A percentile compares a stretch with the other conserved stretches of the same genome.
Conservation (phyloP, 2,888 invertebrate species). For the Globia sparganii region DNA sequence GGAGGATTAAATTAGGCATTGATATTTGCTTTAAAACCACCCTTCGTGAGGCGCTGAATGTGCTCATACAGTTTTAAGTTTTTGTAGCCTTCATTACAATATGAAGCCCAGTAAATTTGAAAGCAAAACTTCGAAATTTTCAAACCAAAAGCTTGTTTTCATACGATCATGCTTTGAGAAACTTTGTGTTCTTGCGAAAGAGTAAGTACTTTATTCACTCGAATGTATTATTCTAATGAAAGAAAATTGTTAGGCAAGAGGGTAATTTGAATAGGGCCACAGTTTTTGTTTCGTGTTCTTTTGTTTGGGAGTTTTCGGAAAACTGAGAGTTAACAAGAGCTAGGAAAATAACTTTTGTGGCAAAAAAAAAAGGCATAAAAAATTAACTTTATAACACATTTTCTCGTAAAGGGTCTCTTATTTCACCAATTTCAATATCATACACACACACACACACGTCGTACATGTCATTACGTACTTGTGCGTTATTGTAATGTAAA, state of each 20-base stretch:
- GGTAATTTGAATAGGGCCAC: slow-evolving; percentile 23
- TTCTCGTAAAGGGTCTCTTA: too few relatives aligned
- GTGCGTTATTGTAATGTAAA: too few relatives aligned
- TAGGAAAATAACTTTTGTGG: background rate
- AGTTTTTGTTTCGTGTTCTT: slow-evolving; percentile 33
- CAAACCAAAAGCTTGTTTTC: slow-evolving; percentile 25
- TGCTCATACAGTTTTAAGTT: background rate
- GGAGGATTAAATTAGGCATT: too few relatives aligned
- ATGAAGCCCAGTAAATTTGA: slow-evolving; percentile 30
- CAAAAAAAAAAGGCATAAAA: background rate
- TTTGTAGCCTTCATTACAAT: background rate
- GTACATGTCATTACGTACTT: too few relatives aligned
- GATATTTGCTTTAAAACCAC: background rate
- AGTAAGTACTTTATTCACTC: background rate
- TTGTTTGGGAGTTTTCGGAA: slow-evolving; percentile 36
- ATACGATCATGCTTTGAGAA: slow-evolving; percentile 19
- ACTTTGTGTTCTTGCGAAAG: slow-evolving; percentile 21
- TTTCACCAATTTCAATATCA: too few relatives aligned
- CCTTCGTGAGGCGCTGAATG: background rate
- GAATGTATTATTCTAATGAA: slow-evolving; percentile 26
- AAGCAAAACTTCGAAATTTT: slow-evolving; percentile 7
- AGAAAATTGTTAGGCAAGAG: slow-evolving; percentile 22
- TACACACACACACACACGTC: too few relatives aligned
- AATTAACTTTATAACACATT: background rate
- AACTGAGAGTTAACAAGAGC: slow-evolving; percentile 14